Base-by-base conservation (phyloP, 2,888 invertebrate genomes). In the Nudaria mundana region DNA sequence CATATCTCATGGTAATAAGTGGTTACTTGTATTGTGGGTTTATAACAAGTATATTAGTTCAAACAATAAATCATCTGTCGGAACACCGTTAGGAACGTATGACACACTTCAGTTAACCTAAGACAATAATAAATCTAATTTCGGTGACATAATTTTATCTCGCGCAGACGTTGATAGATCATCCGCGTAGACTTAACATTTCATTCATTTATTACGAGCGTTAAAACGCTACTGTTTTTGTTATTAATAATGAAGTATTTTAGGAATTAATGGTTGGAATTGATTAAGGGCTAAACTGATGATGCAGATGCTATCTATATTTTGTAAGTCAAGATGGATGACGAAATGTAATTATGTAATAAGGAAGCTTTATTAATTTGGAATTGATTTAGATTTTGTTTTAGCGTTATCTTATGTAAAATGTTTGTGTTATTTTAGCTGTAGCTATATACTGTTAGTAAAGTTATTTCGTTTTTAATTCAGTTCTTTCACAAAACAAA, bases 81-180 rank as follows among this genome's bases (percentile, higher is more conserved):
- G 66, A 66, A 70, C 67, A 72, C 66, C 66, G 50, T 66, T 66
- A 63, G 65, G 65, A 67, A 68, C 67, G 65, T 70, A 69, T 66
- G 71, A 60, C 71, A 65, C 64, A 63, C 62, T 64, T 60, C 59
- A 60, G 61, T 70, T 66, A 69, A 69, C 66, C 64, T 68, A 64
- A 74, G 71, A 74, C 71, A 74, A 76, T 74, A 74, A 78, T 77
- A 78, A 77, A 76, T 80, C 73, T 76, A 75, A 66, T 63, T 69
- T 46, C 48, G 52, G 63, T 58, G 59, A 61, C 59, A 44, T 59
- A 24, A 59, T 61, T 59, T 59, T 61, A 59, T 59, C 72, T 63
- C 53, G 56, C 54, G 58, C 14, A 35, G 72, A 75, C 78, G 67
- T 76, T 74, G 81, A 80, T 75, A 65, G 76, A 80, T 80, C 69